These are phyloP conservation scores for Drosophila limbata DNA, from an alignment of 2,888 invertebrate genomes.

Conservation along the genomic window DNA sequence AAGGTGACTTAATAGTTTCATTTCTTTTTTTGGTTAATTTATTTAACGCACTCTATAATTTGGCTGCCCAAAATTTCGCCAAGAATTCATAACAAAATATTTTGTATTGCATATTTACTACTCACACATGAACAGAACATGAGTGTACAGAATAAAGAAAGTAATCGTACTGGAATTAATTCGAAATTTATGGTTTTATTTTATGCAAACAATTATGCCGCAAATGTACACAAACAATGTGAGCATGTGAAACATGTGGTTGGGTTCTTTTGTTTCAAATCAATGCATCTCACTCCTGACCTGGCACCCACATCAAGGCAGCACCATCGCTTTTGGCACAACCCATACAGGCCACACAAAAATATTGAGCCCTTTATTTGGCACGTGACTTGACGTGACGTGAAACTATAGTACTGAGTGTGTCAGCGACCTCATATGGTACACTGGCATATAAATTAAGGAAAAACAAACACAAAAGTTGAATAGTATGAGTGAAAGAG, in stretches of 20 bases:
- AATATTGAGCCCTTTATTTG: slow-evolving; percentile 35
- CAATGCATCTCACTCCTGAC: slow-evolving; percentile 43
- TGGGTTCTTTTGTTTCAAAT: slow-evolving; percentile 46
- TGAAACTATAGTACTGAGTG: slow-evolving; percentile 15
- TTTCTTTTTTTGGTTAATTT: too few species aligned
- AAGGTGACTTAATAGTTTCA: too few species aligned
- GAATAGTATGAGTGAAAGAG: neutral
- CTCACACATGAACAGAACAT: too few species aligned
- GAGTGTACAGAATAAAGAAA: neutral
- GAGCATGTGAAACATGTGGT: slow-evolving; percentile 25
- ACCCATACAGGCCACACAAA: slow-evolving; percentile 9
- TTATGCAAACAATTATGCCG: slow-evolving; percentile 19
- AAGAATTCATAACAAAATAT: too few species aligned
- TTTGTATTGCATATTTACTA: too few species aligned
- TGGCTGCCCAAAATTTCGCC: too few species aligned
- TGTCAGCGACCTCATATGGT: slow-evolving; percentile 51
- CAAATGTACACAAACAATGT: neutral
- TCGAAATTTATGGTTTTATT: slow-evolving; percentile 27
- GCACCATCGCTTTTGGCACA: slow-evolving; percentile 49
- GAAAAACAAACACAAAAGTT: slow-evolving; percentile 30
- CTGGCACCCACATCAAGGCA: slow-evolving; percentile 45
- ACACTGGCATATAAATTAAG: slow-evolving; percentile 48
- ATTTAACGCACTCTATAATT: too few species aligned
- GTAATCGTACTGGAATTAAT: slow-evolving; percentile 13
- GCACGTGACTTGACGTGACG: slow-evolving; percentile 50